These are phyloP conservation scores for Scelioninae gen. 2 DNA, from an alignment of 2,888 invertebrate genomes.

Conservation along the genomic window DNA sequence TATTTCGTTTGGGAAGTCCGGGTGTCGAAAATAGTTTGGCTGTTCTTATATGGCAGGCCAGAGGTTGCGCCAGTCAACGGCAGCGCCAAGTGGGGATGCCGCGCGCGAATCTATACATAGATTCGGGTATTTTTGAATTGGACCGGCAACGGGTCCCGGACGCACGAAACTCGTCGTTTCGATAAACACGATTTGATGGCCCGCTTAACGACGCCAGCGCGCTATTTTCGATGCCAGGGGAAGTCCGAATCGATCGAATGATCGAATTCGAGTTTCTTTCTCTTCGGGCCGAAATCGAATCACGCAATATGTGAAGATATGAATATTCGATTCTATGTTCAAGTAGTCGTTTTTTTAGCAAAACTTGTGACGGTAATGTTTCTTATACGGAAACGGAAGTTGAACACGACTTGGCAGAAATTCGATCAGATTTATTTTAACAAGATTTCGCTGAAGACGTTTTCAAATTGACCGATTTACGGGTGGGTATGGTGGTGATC, in stretches of 20 bases:
- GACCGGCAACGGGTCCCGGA: conserved; percentile 54
- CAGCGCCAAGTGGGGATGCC: conserved; percentile 51
- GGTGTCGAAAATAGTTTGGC: conserved; percentile 73
- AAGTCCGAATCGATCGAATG: too few relatives aligned
- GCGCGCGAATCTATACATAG: conserved; percentile 69
- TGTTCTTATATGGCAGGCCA: conserved; percentile 74
- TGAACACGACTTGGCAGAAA: conserved; percentile 47
- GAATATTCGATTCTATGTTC: conserved; percentile 34
- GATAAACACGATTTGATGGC: conserved; percentile 36
- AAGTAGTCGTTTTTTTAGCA: conserved; percentile 19
- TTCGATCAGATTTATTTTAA: conserved; percentile 29
- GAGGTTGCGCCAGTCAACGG: conserved; percentile 72
- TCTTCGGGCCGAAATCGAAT: background rate
- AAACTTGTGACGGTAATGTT: conserved; percentile 29
- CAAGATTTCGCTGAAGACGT: conserved; percentile 2
- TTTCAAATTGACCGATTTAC: background rate
- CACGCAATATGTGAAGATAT: conserved; percentile 27
- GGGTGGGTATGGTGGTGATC: too few relatives aligned
- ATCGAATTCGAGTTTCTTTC: conserved; percentile 17
- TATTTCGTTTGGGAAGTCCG: conserved; percentile 64
- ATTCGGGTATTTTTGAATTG: conserved; percentile 70
- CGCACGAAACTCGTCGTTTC: conserved; percentile 41
- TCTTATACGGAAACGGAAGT: conserved; percentile 38
- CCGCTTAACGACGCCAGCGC: conserved; percentile 23
- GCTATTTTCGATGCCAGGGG: conserved; percentile 31